Percentiles rank a stretch among this genome's conserved stretches.
These are phyloP conservation scores for Oreocharis arfaki DNA, from an alignment of 2,113 vertebrate genomes.

Conservation along the genomic window DNA sequence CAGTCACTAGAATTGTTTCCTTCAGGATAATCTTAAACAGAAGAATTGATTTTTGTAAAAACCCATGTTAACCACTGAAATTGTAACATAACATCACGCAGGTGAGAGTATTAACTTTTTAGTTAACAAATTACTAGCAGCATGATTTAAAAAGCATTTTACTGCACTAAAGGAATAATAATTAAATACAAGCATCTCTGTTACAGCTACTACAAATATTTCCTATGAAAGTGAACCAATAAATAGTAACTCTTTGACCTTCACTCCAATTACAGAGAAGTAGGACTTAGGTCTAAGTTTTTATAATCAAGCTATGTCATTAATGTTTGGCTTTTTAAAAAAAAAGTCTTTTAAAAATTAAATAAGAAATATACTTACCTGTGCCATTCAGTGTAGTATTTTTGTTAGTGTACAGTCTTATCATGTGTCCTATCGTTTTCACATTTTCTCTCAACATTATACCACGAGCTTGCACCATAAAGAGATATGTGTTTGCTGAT, in stretches of 20 bases:
- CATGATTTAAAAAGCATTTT: not conserved
- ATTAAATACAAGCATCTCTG: not conserved
- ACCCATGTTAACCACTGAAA: not conserved
- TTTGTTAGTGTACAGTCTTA: constrained; percentile 93
- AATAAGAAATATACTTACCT: constrained; percentile 73
- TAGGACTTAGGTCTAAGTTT: not conserved
- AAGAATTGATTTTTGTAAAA: not conserved
- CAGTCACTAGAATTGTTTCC: constrained; percentile 91
- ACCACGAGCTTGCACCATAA: constrained; percentile 97
- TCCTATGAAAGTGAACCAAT: not conserved
- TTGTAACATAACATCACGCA: not conserved
- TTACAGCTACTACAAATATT: not conserved
- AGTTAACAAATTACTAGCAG: not conserved
- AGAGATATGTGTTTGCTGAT: constrained; percentile 94
- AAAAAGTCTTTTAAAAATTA: not conserved
- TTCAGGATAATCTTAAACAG: constrained; percentile 88
- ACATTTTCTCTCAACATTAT: constrained; percentile 97
- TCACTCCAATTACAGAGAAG: not conserved
- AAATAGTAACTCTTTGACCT: not conserved
- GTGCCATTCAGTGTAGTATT: constrained; percentile 92
- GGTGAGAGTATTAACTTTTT: not conserved
- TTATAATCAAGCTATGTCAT: not conserved
- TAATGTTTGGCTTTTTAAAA: not conserved
- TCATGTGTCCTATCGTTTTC: constrained; percentile 92
- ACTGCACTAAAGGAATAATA: not conserved